Percentiles rank a stretch among this genome's conserved stretches.
phyloP scores from a whole-genome alignment of 2,113 vertebrate species.

The Calidris pygmaea region DNA sequence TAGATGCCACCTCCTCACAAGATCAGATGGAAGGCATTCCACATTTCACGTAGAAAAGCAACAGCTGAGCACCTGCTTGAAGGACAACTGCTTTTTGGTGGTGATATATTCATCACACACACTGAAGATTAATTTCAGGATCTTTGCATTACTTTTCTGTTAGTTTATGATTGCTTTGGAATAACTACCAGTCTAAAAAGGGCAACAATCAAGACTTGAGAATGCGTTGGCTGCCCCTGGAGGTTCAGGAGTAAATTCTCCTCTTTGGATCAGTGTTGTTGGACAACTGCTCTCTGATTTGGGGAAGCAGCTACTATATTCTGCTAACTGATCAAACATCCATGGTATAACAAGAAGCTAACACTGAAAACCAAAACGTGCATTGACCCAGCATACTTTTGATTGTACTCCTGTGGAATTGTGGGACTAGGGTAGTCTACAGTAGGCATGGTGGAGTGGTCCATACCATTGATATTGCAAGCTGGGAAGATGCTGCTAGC shows the following conservation, averaged over 20 bases:
- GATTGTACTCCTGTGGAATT: neutral
- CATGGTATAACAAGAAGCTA: neutral
- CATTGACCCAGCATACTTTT: neutral
- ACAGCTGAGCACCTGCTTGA: neutral
- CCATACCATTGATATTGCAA: accelerated
- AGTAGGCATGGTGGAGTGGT: neutral
- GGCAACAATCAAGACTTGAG: neutral
- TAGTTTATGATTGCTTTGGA: neutral
- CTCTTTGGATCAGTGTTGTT: neutral
- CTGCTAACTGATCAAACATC: neutral
- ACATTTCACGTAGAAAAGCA: neutral
- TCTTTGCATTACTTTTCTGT: neutral
- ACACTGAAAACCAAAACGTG: neutral
- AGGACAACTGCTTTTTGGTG: neutral
- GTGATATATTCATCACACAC: neutral
- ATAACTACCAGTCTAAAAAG: neutral
- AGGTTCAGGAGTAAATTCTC: neutral
- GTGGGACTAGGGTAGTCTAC: neutral
- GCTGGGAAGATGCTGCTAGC: neutral
- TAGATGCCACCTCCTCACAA: neutral
- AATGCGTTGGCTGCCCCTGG: neutral
- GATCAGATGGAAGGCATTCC: neutral
- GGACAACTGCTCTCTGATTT: neutral
- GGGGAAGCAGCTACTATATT: neutral
- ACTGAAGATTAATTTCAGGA: neutral